A percentile compares a stretch with the other conserved stretches of the same genome.
phyloP scores from a whole-genome alignment of 2,113 vertebrate species.

The Pterophyllum scalare region DNA sequence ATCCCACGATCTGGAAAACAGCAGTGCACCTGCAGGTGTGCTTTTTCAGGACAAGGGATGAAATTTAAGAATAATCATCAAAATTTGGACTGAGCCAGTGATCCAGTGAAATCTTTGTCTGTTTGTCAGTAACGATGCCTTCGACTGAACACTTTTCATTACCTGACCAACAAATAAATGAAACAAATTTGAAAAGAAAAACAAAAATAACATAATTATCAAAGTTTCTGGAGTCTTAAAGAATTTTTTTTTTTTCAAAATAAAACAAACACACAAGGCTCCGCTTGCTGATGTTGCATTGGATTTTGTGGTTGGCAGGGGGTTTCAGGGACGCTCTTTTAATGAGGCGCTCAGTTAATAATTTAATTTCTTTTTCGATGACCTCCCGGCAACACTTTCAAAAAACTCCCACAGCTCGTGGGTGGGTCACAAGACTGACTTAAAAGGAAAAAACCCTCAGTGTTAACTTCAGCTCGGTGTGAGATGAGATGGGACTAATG shows the following conservation, averaged over 20 bases:
- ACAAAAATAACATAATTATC: too few relatives aligned
- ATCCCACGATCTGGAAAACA: background rate
- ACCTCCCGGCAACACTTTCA: constrained; percentile 16
- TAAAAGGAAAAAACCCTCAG: constrained; percentile 6
- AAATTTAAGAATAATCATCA: background rate
- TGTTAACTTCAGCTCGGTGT: background rate
- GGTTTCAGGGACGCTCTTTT: constrained; percentile 8
- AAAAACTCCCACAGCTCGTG: constrained; percentile 6
- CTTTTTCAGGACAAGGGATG: background rate
- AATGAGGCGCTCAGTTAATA: constrained; percentile 37
- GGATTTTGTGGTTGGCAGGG: background rate
- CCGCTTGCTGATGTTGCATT: background rate
- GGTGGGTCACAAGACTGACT: background rate
- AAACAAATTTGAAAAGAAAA: background rate
- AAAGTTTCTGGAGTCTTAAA: too few relatives aligned
- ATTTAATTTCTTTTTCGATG: background rate
- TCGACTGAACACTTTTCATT: background rate
- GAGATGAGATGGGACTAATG: background rate
- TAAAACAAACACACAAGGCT: background rate
- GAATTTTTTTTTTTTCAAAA: background rate
- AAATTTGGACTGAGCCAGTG: background rate
- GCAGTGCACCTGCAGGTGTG: background rate
- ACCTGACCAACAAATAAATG: background rate
- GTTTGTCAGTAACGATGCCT: too few relatives aligned
- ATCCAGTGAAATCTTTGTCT: background rate